Evolutionary conservation across 2,888 invertebrate species (phyloP).

Genomic region (Dastarcus helophoroides): DNA sequence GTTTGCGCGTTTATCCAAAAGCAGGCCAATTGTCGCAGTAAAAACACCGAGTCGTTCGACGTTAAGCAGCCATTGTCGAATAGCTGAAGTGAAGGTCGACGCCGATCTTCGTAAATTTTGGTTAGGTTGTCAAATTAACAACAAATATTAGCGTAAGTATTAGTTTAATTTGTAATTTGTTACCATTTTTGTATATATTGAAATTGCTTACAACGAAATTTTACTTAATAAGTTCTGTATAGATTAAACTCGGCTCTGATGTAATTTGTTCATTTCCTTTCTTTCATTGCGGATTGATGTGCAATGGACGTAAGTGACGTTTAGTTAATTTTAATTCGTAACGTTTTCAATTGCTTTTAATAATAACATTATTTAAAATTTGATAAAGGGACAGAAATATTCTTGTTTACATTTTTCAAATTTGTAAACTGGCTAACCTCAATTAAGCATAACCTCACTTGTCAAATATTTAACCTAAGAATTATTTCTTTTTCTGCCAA

Average conservation of each 20-base stretch:
- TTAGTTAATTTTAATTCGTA: constrained; percentile 2
- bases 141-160: constrained; percentile 29
- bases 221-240: too few species aligned
- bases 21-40: too few species aligned
- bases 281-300: constrained; percentile 18
- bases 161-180: constrained; percentile 2
- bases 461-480: constrained; percentile 34
- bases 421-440: constrained; percentile 35
- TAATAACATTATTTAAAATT: background rate
- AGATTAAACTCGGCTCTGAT: constrained; percentile 25
- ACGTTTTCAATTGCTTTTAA: constrained; percentile 2
- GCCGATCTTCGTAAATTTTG: constrained; percentile 33
- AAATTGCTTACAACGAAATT: background rate
- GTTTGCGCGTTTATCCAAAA: too few species aligned
- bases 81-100: constrained; percentile 30
- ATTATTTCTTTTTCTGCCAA: too few species aligned
- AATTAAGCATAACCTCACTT: constrained; percentile 38
- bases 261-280: constrained; percentile 29
- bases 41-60: too few species aligned
- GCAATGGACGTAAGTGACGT: constrained; percentile 26
- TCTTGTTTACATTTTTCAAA: constrained; percentile 36
- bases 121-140: constrained; percentile 36
- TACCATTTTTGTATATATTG: background rate
- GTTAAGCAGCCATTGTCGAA: constrained; percentile 31
- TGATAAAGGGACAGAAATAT: background rate